Evolutionary conservation across 2,888 invertebrate species (phyloP).

Genomic region (Athalia circularis): DNA sequence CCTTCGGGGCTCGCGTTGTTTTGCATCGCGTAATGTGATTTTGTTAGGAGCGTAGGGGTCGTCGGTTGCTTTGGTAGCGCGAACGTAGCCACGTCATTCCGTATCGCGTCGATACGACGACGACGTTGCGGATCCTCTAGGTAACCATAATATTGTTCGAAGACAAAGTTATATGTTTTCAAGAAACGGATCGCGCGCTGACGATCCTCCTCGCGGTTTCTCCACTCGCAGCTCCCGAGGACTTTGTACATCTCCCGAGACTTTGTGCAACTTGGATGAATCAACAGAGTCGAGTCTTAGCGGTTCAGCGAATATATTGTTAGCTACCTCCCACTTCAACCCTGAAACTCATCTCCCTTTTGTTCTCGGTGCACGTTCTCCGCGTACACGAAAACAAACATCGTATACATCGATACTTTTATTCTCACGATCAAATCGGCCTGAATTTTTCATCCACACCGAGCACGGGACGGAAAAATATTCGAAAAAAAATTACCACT

Average conservation of each 20-base stretch:
- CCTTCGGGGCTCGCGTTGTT: constrained; percentile 39
- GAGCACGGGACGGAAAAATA: too few relatives aligned
- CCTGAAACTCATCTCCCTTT: constrained; percentile 3
- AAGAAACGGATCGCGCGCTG: background rate
- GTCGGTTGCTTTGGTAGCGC: background rate
- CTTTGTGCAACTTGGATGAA: background rate
- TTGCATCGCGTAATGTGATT: constrained; percentile 44
- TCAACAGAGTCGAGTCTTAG: background rate
- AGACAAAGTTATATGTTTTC: constrained; percentile 30
- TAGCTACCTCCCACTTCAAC: background rate
- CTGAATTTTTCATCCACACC: background rate
- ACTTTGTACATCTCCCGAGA: background rate
- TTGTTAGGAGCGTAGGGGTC: constrained; percentile 5
- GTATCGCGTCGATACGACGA: background rate
- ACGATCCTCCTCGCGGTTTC: constrained; percentile 20
- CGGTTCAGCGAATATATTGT: background rate
- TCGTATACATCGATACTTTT: too few relatives aligned
- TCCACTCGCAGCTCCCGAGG: background rate
- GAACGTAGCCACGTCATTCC: background rate
- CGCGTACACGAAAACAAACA: background rate
- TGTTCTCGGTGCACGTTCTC: background rate
- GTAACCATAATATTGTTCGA: constrained; percentile 40
- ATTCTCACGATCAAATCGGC: background rate
- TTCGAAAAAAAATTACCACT: too few relatives aligned
- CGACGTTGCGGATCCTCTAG: background rate